Base-by-base conservation (phyloP, 2,888 invertebrate species). In the Salpingus planirostris region DNA sequence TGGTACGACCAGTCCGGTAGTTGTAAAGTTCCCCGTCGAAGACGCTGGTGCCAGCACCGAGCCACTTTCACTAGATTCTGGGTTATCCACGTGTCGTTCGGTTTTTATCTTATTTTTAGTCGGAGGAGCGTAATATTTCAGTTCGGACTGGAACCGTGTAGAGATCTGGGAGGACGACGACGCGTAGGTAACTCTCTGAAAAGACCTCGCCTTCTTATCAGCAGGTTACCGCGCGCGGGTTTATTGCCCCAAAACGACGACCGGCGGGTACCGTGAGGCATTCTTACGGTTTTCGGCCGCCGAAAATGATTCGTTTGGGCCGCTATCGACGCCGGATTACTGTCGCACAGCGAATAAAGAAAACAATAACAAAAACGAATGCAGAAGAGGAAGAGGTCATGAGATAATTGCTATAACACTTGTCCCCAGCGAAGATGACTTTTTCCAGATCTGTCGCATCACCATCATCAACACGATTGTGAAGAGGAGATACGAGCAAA, bases 51-150 rank as follows among this genome's bases (percentile, higher is more conserved):
- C 37, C 44, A 36, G 43, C 41, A 44, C 34, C 38, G 47, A 40
- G 49, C 51, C 52, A 54, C 54, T 54, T 54, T 54, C 54, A 53
- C 54, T 54, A 37, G 49, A 51, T 54, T 53, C 52, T 54, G 44
- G 54, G 54, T 54, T 54, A 54, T 52, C 49, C 54, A 54, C 54
- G 53, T 54, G 54, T 53, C 54, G 45, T 38, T 37, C 35, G 33
- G 39, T 42, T 47, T 50, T 49, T 49, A 48, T 53, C 49, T 52
- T 52, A 50, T 50, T 50, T 53, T 53, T 53, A 52, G 49, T 44
- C n/a, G n/a, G n/a, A n/a, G 38, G 33, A 33, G 33, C 30, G 38
- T 33, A 38, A 33, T 40, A 44, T 36, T 45, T 45, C 39, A 41
- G 41, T 45, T 42, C 38, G 41, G 46, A 43, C 45, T 29, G 28